phyloP scores from a whole-genome alignment of 2,888 invertebrate genomes.

The Hyposoter dolosus region DNA sequence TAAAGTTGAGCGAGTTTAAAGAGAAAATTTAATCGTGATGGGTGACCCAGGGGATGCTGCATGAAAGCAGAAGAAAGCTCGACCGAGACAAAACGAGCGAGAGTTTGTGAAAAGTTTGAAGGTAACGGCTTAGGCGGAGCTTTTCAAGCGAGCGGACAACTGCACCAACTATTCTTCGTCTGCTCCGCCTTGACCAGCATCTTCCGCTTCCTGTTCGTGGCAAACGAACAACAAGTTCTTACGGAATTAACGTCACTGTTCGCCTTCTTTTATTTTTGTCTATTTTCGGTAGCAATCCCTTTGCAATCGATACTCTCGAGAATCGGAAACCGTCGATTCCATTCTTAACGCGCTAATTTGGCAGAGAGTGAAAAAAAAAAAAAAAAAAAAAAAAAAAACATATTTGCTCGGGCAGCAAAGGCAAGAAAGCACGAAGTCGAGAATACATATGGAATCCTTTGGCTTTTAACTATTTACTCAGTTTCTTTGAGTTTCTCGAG shows the following conservation, averaged over 20 bases:
- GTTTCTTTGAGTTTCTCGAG: conserved; percentile 45
- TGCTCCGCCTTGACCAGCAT: conserved; percentile 9
- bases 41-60: conserved; percentile 43
- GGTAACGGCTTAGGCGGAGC: conserved; percentile 53
- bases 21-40: conserved; percentile 62
- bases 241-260: conserved; percentile 57
- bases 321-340: neutral
- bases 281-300: neutral
- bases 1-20: conserved; percentile 27
- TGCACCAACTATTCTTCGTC: conserved; percentile 34
- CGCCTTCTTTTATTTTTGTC: conserved; percentile 2
- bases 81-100: conserved; percentile 8
- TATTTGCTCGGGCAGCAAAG: conserved; percentile 3
- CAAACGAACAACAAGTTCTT: conserved; percentile 2
- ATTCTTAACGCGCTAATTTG: neutral
- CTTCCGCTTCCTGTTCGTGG: conserved; percentile 14
- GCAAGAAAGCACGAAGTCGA: conserved; percentile 22
- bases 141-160: conserved; percentile 43
- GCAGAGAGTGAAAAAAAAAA: neutral
- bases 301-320: neutral
- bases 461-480: conserved; percentile 53
- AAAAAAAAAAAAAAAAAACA: neutral
- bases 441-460: conserved; percentile 5
- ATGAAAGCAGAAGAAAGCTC: conserved; percentile 10
- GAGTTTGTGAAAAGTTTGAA: conserved; percentile 46